These are phyloP conservation scores for Oreotrochilus melanogaster DNA, from an alignment of 2,113 vertebrate genomes.

Conservation along the genomic window DNA sequence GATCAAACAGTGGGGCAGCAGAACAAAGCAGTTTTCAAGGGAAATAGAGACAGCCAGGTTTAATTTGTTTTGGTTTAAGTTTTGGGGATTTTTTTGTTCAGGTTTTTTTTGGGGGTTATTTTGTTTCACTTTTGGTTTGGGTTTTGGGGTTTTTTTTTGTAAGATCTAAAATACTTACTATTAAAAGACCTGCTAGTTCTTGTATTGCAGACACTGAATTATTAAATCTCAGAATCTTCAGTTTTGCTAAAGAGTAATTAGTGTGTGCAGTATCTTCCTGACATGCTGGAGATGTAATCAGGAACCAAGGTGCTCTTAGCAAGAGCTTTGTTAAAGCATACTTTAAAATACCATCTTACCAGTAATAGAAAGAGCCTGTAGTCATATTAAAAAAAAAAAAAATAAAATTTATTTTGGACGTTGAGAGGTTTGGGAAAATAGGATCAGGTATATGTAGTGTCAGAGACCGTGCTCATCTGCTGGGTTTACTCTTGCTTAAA, in stretches of 20 bases:
- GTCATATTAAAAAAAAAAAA: neutral
- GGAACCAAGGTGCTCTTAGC: neutral
- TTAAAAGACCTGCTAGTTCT: constrained; percentile 18
- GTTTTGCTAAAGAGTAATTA: constrained; percentile 22
- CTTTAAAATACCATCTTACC: neutral
- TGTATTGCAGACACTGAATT: neutral
- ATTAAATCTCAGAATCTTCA: neutral
- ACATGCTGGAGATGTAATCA: constrained; percentile 2
- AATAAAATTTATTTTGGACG: neutral
- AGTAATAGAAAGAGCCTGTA: neutral
- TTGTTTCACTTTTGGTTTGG: neutral
- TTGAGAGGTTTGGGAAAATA: neutral
- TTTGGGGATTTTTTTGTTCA: too few species aligned
- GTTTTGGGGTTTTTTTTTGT: neutral
- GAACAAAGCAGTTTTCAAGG: neutral
- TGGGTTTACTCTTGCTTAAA: neutral
- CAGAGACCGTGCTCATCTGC: neutral
- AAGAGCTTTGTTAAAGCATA: neutral
- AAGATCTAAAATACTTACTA: neutral
- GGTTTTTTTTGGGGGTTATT: neutral
- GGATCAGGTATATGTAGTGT: neutral
- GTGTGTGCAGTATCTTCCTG: neutral
- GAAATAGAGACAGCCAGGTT: neutral
- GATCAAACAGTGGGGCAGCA: neutral
- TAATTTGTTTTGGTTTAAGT: neutral